These are phyloP conservation scores for Colletes collaris DNA, from an alignment of 2,888 invertebrate genomes.

Conservation along the genomic window DNA sequence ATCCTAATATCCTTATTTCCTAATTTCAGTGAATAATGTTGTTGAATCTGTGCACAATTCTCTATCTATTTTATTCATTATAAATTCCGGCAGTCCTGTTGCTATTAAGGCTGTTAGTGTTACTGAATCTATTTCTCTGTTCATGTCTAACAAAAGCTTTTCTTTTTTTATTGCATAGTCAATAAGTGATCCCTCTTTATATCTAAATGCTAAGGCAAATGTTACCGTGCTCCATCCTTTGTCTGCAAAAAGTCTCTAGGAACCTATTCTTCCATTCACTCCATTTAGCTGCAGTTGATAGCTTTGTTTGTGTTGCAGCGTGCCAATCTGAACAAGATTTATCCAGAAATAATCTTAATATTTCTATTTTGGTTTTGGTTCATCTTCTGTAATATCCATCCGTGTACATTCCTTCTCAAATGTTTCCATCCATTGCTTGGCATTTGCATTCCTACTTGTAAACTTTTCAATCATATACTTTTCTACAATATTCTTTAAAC, in stretches of 20 bases:
- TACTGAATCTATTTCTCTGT: neutral
- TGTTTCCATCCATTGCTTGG: slow-evolving; percentile 28
- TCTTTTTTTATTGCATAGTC: slow-evolving; percentile 26
- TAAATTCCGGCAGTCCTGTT: neutral
- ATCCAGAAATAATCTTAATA: slow-evolving; percentile 36
- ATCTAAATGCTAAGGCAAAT: slow-evolving; percentile 2
- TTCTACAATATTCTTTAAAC: slow-evolving; percentile 32
- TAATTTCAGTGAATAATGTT: slow-evolving; percentile 21
- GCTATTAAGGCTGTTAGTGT: neutral
- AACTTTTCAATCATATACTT: slow-evolving; percentile 40
- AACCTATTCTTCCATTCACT: slow-evolving; percentile 6
- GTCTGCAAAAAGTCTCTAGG: slow-evolving; percentile 1
- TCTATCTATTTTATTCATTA: neutral
- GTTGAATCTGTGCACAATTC: too few species aligned
- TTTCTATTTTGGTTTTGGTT: slow-evolving; percentile 31
- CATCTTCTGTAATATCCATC: slow-evolving; percentile 18
- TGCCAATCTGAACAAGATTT: slow-evolving; percentile 36
- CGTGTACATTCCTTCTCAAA: slow-evolving; percentile 38
- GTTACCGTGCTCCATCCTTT: slow-evolving; percentile 3
- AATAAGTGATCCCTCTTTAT: neutral
- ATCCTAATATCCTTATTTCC: neutral
- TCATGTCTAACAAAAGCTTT: slow-evolving; percentile 1
- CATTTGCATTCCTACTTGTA: slow-evolving; percentile 19
- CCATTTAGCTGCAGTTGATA: neutral
- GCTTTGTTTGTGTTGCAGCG: slow-evolving; percentile 9